These are phyloP conservation scores for Plecotus auritus DNA, from an alignment of 2,113 vertebrate species.

Conservation along the genomic window DNA sequence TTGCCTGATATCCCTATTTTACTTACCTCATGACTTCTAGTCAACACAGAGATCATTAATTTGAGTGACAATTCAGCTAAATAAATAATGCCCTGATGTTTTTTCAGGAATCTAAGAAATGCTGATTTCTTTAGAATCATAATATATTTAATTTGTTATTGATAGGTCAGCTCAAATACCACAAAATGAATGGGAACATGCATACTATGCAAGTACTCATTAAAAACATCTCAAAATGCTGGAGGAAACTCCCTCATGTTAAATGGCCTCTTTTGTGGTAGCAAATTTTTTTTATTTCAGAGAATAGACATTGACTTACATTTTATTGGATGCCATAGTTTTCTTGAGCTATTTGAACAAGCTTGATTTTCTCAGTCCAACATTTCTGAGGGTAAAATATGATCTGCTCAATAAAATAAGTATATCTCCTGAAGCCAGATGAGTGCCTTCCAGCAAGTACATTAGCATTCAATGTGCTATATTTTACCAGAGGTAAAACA, in stretches of 20 bases:
- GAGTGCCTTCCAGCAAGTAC: slow-evolving; percentile 26
- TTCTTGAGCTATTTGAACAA: slow-evolving; percentile 9
- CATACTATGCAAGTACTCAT: neutral
- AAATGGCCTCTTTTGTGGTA: slow-evolving; percentile 20
- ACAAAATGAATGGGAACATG: slow-evolving; percentile 40
- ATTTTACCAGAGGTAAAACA: slow-evolving; percentile 51
- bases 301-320: neutral
- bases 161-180: slow-evolving; percentile 22
- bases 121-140: slow-evolving; percentile 39
- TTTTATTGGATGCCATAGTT: slow-evolving; percentile 18
- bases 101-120: slow-evolving; percentile 35
- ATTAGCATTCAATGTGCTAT: slow-evolving; percentile 27
- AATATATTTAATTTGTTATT: slow-evolving; percentile 53
- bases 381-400: slow-evolving; percentile 50
- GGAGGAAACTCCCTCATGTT: neutral
- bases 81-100: slow-evolving; percentile 33
- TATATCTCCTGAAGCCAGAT: slow-evolving; percentile 22
- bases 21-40: slow-evolving; percentile 6
- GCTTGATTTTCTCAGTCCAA: slow-evolving; percentile 29
- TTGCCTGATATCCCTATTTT: neutral
- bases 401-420: slow-evolving; percentile 47
- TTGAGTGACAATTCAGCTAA: slow-evolving; percentile 41
- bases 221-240: neutral
- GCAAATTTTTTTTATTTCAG: neutral
- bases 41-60: neutral